Evolutionary conservation across 2,888 invertebrate species (phyloP).

Genomic region (Synergus laeviventris): DNA sequence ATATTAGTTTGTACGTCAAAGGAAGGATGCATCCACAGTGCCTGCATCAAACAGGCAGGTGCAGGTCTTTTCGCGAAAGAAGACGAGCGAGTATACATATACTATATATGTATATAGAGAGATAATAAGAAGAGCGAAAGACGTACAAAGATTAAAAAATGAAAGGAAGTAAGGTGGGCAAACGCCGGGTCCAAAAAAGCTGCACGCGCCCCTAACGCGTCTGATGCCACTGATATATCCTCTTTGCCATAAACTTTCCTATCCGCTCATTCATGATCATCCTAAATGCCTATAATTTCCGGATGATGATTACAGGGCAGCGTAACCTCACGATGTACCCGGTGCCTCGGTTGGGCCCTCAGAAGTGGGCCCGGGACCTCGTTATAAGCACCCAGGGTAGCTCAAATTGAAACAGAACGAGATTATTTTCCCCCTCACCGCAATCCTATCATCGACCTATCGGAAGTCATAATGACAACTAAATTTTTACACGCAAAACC

Average conservation of each 20-base stretch:
- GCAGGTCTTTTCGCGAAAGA: constrained; percentile 59
- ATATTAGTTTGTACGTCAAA: constrained; percentile 37
- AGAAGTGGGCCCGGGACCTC: constrained; percentile 49
- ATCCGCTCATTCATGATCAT: constrained; percentile 70
- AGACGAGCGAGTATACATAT: constrained; percentile 32
- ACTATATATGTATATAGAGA: too few species aligned
- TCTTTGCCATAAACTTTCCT: constrained; percentile 68
- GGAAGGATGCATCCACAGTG: constrained; percentile 61
- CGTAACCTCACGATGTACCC: constrained; percentile 47
- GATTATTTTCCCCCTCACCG: constrained; percentile 30
- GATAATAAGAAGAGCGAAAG: constrained; percentile 45
- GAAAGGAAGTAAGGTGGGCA: constrained; percentile 39
- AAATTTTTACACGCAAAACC: constrained; percentile 52
- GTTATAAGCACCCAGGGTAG: constrained; percentile 60
- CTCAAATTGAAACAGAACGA: constrained; percentile 68
- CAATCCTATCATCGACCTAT: constrained; percentile 5
- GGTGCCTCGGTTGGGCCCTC: constrained; percentile 42
- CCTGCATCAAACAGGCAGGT: constrained; percentile 60
- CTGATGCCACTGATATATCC: constrained; percentile 70
- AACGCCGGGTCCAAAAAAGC: constrained; percentile 49
- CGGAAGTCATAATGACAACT: constrained; percentile 62
- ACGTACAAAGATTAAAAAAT: constrained; percentile 41
- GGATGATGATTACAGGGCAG: constrained; percentile 73
- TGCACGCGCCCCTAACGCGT: constrained; percentile 69
- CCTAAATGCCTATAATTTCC: constrained; percentile 75